Conservation (phyloP, 2,113 vertebrate genomes). For the Entosphenus tridentatus region DNA sequence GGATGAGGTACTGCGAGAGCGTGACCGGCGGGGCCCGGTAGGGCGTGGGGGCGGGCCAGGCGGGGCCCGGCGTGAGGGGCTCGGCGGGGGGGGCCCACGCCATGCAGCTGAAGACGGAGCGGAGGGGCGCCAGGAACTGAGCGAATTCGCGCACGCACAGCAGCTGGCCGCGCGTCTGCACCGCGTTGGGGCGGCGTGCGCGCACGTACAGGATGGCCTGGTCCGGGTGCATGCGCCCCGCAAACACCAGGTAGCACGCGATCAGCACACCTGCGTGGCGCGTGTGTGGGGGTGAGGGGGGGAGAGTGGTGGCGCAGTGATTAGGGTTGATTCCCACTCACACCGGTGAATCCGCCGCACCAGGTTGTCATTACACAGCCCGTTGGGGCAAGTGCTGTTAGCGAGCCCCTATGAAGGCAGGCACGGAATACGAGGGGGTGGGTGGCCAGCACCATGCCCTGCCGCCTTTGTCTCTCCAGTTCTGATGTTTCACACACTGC, state of each 20-base stretch:
- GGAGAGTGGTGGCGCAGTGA: too few relatives aligned
- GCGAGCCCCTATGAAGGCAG: too few relatives aligned
- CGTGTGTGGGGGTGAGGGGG: too few relatives aligned
- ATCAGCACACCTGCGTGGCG: slow-evolving; percentile 3
- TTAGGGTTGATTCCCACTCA: too few relatives aligned
- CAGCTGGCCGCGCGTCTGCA: slow-evolving; percentile 6
- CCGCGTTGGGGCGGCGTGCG: slow-evolving; percentile 3
- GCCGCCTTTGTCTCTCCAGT: too few relatives aligned
- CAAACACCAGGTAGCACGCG: slow-evolving; percentile 5
- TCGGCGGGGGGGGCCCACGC: not conserved
- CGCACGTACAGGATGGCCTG: not conserved
- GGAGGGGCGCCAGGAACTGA: slow-evolving; percentile 7
- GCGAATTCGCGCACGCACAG: slow-evolving; percentile 4
- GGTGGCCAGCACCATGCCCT: too few relatives aligned
- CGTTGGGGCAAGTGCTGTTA: too few relatives aligned
- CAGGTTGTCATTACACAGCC: too few relatives aligned
- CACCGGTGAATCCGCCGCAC: too few relatives aligned
- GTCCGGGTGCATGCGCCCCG: not conserved
- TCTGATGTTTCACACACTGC: too few relatives aligned
- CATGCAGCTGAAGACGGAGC: not conserved
- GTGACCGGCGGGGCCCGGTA: slow-evolving; percentile 32
- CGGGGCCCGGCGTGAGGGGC: not conserved
- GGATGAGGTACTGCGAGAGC: slow-evolving; percentile 58
- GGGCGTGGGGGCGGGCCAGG: not conserved
- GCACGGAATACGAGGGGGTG: too few relatives aligned